Evolutionary conservation across 2,797 vertebrate species (phyloP).

Genomic region (Australoheros facetus): DNA sequence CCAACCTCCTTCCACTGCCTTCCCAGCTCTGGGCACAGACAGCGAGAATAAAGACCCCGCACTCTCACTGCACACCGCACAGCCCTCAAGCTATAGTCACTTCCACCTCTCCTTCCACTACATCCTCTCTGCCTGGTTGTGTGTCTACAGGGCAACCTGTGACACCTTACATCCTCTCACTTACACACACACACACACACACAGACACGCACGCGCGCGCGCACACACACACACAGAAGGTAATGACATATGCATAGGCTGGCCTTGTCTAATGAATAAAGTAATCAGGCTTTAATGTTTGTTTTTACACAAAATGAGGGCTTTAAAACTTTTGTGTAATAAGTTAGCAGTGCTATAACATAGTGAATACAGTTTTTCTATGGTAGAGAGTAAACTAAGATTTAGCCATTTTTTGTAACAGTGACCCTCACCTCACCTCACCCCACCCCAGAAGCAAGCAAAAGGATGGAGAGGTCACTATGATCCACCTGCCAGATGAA

Average conservation of each 20-base stretch:
- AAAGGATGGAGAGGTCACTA: slow-evolving; percentile 34
- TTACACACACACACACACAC: not conserved
- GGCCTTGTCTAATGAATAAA: not conserved
- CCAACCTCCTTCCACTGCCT: slow-evolving; percentile 49
- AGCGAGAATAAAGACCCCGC: slow-evolving; percentile 71
- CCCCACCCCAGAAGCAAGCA: slow-evolving; percentile 29
- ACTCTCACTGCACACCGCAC: slow-evolving; percentile 59
- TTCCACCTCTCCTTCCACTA: slow-evolving; percentile 51
- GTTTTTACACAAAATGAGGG: not conserved
- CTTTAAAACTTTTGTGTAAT: not conserved
- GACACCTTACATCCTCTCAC: slow-evolving; percentile 64
- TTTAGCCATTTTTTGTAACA: slow-evolving; percentile 14
- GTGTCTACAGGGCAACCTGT: slow-evolving; percentile 26
- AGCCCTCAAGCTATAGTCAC: slow-evolving; percentile 52
- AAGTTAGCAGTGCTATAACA: not conserved
- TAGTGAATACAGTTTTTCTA: not conserved
- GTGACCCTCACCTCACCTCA: slow-evolving; percentile 7
- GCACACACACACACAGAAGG: slow-evolving; percentile 10
- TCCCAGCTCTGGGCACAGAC: slow-evolving; percentile 67
- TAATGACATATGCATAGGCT: not conserved
- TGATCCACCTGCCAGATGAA: slow-evolving; percentile 38
- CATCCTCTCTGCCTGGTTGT: slow-evolving; percentile 55
- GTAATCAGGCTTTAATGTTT: not conserved
- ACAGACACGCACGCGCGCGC: not conserved
- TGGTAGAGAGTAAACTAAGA: slow-evolving; percentile 23